A percentile compares a stretch with the other conserved stretches of the same genome.
Evolutionary conservation across 2,797 vertebrate genomes (phyloP).

Genomic region (Enteromius unitaeniatus): DNA sequence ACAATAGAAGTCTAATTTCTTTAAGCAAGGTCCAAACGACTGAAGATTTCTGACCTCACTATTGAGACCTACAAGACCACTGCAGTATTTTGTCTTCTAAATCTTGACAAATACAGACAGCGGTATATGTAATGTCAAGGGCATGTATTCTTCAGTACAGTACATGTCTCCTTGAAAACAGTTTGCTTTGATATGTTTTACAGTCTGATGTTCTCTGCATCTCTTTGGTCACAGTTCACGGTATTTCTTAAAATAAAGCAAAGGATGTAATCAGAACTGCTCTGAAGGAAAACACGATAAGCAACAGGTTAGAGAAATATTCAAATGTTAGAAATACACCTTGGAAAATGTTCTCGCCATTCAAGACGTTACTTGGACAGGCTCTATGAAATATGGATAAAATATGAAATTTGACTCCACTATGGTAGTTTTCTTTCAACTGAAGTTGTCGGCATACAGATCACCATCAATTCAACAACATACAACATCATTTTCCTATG

Average conservation of each 20-base stretch:
- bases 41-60: not conserved
- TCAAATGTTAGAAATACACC: not conserved
- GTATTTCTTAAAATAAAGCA: slow-evolving; percentile 4
- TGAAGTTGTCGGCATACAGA: slow-evolving; percentile 12
- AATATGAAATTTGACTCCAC: not conserved
- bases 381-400: not conserved
- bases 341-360: not conserved
- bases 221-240: not conserved
- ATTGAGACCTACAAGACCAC: not conserved
- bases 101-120: not conserved
- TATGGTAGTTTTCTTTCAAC: not conserved
- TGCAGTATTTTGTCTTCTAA: not conserved
- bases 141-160: not conserved
- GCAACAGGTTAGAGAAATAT: not conserved
- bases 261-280: slow-evolving; percentile 4
- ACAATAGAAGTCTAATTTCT: not conserved
- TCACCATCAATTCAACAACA: slow-evolving; percentile 33
- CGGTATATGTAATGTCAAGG: not conserved
- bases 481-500: slow-evolving; percentile 17
- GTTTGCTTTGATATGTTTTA: slow-evolving; percentile 32
- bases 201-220: not conserved
- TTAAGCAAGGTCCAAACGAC: not conserved
- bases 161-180: not conserved
- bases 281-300: not conserved
- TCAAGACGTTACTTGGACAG: not conserved